These are phyloP conservation scores for Mastomys natalensis DNA, from an alignment of 2,113 vertebrate genomes.

Conservation along the genomic window DNA sequence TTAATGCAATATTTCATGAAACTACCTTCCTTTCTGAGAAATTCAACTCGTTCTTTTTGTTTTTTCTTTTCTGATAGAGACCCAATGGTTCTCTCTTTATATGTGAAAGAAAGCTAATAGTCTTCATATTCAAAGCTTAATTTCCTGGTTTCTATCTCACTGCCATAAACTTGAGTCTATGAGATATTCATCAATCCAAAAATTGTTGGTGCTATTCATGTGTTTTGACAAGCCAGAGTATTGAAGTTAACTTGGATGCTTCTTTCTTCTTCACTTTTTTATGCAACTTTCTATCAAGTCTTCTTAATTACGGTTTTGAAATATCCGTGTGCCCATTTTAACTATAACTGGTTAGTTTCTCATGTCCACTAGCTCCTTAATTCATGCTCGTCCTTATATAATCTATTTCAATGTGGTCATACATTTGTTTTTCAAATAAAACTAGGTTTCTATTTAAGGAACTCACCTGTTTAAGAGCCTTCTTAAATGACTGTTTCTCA, in stretches of 20 bases:
- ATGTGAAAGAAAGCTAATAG: neutral
- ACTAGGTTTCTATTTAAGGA: neutral
- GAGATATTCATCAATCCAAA: neutral
- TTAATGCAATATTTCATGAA: neutral
- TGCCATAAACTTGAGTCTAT: neutral
- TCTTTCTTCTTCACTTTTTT: neutral
- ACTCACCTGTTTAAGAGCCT: neutral
- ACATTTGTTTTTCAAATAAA: constrained; percentile 32
- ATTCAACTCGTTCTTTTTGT: neutral
- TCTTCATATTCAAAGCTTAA: neutral
- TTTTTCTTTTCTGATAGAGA: neutral
- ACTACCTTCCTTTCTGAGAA: neutral
- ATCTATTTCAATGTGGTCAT: neutral
- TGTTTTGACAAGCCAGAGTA: constrained; percentile 11
- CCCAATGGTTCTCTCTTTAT: neutral
- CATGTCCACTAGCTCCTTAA: neutral
- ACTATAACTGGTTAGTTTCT: neutral
- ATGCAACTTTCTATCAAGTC: neutral
- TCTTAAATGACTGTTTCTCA: neutral
- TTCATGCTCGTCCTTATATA: neutral
- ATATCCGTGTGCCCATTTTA: neutral
- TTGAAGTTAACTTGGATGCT: neutral
- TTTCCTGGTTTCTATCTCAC: neutral
- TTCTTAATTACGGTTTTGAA: neutral
- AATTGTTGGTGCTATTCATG: neutral